These are phyloP conservation scores for Xenops minutus DNA, from an alignment of 2,797 vertebrate species.

Conservation along the genomic window DNA sequence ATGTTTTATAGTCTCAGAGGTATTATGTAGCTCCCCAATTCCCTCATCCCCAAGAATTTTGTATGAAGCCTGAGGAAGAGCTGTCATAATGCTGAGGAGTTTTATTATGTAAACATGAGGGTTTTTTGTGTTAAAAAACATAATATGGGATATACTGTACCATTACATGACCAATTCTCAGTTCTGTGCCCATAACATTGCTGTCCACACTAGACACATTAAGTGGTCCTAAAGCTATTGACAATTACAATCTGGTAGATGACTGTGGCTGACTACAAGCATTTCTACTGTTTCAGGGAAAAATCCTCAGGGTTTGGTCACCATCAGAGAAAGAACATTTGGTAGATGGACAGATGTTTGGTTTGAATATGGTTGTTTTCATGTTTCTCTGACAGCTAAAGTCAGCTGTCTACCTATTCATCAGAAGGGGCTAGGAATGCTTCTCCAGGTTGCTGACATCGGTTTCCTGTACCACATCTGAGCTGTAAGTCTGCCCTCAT, in stretches of 20 bases:
- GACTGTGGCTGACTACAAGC: neutral
- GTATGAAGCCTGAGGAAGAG: neutral
- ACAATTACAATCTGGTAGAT: neutral
- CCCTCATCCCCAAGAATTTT: neutral
- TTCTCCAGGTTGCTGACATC: neutral
- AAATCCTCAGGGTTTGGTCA: neutral
- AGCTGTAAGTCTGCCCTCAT: neutral
- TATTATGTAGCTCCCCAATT: neutral
- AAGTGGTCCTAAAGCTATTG: neutral
- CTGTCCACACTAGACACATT: neutral
- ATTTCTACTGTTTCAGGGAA: neutral
- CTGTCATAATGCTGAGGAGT: neutral
- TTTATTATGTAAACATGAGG: neutral
- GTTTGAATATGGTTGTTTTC: neutral
- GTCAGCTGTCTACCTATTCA: neutral
- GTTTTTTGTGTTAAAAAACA: neutral
- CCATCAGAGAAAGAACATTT: neutral
- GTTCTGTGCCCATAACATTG: neutral
- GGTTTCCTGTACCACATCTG: neutral
- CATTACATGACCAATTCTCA: neutral
- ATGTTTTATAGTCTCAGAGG: neutral
- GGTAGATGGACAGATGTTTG: neutral
- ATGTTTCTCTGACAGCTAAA: neutral
- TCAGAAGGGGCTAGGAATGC: neutral
- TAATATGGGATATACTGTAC: neutral